Conservation (phyloP, 2,113 vertebrate genomes). For the Empidonax alnorum region DNA sequence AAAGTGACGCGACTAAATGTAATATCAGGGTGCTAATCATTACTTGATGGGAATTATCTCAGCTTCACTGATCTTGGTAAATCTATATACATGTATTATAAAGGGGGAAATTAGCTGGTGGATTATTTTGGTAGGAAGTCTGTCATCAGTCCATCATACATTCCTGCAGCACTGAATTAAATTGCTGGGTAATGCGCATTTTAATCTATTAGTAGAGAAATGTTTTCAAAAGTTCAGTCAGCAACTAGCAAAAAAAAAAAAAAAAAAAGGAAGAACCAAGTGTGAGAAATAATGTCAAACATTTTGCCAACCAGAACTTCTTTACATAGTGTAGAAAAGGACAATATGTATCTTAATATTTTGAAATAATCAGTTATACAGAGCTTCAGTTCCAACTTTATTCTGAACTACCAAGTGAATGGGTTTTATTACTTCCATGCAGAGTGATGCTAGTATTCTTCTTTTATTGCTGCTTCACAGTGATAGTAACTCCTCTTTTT, state of each 20-base stretch:
- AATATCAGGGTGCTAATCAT: not conserved
- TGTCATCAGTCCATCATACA: not conserved
- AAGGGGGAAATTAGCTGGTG: not conserved
- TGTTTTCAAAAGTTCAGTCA: conserved; percentile 41
- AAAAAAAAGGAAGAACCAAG: not conserved
- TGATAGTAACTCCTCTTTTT: not conserved
- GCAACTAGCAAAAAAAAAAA: not conserved
- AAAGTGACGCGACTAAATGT: not conserved
- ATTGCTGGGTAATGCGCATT: not conserved
- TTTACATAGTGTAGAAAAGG: not conserved
- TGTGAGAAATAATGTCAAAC: conserved; percentile 14
- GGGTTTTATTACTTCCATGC: not conserved
- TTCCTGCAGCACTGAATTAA: not conserved
- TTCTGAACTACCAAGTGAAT: not conserved
- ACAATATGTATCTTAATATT: not conserved
- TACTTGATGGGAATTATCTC: not conserved
- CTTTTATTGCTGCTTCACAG: not conserved
- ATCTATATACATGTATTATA: not conserved
- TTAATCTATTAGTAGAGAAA: not conserved
- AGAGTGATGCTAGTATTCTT: not conserved
- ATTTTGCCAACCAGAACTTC: conserved; percentile 13
- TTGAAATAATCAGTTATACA: not conserved
- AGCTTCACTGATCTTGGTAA: not conserved
- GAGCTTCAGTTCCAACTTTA: not conserved
- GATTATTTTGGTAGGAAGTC: not conserved